Base-by-base conservation (phyloP, 2,888 invertebrate genomes). In the Ametastegia equiseti region DNA sequence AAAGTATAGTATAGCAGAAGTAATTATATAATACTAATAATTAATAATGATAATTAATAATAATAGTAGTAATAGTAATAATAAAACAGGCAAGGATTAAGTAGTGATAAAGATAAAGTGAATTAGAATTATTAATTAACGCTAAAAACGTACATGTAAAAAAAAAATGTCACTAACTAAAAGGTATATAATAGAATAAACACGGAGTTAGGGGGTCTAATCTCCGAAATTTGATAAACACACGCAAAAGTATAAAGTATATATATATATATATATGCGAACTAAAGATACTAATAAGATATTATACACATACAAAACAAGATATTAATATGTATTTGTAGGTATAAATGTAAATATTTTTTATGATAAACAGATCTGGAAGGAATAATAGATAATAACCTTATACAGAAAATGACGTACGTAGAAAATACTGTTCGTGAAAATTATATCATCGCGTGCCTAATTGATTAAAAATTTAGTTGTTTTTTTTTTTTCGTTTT, bases 1-100 rank as follows among this genome's bases (percentile, higher is more conserved):
- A 80, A 39, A 81, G 84, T 84, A 84, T 71, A 82, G 77, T 85
- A 82, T 85, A 57, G 60, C 81, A 83, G 65, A 80, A 81, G 63
- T 83, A 81, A 75, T 81, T 82, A 81, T 82, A 71, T 83, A 81
- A 80, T 79, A 82, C 42, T 82, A 83, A 73, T 80, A 82, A 71
- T 83, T 84, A 82, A 71, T 81, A 69, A 77, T 83, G 78, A 82
- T 82, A 80, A 63, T 83, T 81, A 65, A 63, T 82, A 82, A 80
- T 81, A 80, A 77, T 84, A 84, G 77, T 60, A 50, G 60, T 75
- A 82, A 78, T 82, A 60, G 42, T 65, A 42, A 47, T 73, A 71
- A 57, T 83, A 83, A 85, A 81, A 63, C 78, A 63, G 78, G 78
- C 78, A 78, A 78, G 60, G 57, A 60, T 78, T 78, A 63, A 82